These are phyloP conservation scores for Chinchilla lanigera DNA, from an alignment of 2,113 vertebrate genomes.

Conservation along the genomic window DNA sequence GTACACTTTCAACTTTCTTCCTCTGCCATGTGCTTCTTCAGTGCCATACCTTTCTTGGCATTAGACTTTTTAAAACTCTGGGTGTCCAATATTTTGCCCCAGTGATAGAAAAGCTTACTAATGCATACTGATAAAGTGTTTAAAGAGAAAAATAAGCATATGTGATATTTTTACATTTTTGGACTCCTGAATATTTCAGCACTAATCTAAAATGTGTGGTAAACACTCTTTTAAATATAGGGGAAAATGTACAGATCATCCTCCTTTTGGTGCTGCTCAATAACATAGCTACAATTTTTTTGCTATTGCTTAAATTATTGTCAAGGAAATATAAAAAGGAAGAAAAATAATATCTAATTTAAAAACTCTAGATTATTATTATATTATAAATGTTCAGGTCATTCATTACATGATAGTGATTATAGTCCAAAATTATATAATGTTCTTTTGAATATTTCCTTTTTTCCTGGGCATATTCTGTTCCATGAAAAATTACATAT, in stretches of 20 bases:
- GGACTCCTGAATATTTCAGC: not conserved
- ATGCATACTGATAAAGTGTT: not conserved
- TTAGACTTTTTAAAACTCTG: not conserved
- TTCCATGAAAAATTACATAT: constrained; percentile 59
- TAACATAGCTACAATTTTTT: not conserved
- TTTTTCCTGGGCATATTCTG: constrained; percentile 30
- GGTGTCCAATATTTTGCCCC: not conserved
- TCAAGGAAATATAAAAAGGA: not conserved
- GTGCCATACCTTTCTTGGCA: not conserved
- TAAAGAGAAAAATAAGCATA: not conserved
- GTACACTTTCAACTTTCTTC: not conserved
- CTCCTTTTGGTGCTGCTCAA: not conserved
- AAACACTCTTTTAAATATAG: not conserved
- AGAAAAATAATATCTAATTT: not conserved
- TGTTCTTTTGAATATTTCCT: constrained; percentile 16
- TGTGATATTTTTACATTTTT: not conserved
- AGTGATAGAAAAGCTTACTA: not conserved
- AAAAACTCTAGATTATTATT: not conserved
- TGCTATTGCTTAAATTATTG: not conserved
- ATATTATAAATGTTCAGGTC: not conserved
- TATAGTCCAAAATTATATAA: not conserved
- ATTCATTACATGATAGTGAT: not conserved
- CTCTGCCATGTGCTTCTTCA: not conserved
- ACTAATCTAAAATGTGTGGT: not conserved
- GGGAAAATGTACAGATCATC: not conserved